phyloP scores from a whole-genome alignment of 2,797 vertebrate species.

The Hylomyscus alleni region DNA sequence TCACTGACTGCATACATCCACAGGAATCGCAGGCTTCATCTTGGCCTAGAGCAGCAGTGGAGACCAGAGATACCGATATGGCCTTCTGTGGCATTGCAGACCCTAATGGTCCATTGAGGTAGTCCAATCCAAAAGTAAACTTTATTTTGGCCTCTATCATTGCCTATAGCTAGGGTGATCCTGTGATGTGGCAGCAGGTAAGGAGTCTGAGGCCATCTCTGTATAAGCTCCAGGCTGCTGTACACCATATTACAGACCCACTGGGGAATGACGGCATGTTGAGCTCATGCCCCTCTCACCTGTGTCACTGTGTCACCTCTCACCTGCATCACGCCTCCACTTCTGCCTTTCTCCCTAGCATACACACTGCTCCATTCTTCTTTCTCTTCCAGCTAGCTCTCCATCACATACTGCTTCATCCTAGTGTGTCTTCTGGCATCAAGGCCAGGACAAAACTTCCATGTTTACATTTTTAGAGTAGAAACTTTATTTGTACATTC shows the following conservation, averaged over 20 bases:
- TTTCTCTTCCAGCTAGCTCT: not conserved
- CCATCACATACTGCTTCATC: too few species aligned
- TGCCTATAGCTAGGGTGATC: not conserved
- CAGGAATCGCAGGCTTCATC: not conserved
- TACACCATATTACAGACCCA: not conserved
- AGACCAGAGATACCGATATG: not conserved
- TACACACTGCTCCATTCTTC: not conserved
- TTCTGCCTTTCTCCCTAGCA: not conserved
- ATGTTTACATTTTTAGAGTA: not conserved
- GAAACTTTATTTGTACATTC: constrained; percentile 16
- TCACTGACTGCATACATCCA: not conserved
- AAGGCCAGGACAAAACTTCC: not conserved
- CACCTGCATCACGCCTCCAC: not conserved
- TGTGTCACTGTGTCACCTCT: not conserved
- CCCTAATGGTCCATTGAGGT: not conserved
- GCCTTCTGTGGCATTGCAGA: not conserved
- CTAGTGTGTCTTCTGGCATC: not conserved
- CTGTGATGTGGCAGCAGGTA: not conserved
- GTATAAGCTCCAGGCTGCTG: not conserved
- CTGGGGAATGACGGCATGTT: not conserved
- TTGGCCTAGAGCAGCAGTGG: not conserved
- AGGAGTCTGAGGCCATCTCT: not conserved
- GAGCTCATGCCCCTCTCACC: not conserved
- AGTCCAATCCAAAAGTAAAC: not conserved
- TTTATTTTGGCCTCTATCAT: not conserved